Base-by-base conservation (phyloP, 2,888 invertebrate genomes). In the Heterodera filipjevi region DNA sequence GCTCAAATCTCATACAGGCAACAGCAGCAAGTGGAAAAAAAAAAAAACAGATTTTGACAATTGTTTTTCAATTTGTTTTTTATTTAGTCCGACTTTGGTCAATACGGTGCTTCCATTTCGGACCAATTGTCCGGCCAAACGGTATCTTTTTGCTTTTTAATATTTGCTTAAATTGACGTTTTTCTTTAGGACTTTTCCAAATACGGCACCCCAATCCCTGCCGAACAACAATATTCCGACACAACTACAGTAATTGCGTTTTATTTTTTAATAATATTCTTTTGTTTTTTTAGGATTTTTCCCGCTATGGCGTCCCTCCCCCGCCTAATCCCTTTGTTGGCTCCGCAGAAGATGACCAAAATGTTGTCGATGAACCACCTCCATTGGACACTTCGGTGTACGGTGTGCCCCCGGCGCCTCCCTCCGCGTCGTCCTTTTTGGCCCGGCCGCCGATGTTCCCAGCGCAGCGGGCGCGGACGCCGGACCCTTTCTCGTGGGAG, bases 401-500 rank as follows among this genome's bases (percentile, higher is more conserved):
- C 73, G 73, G 76, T 14, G 30, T 71, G 6, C 71, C 77, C 0
- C 68, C 68, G 8, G 19, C 66, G 10, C 27, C 16, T 6, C 73
- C 73, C 2, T n/a, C 72, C 33, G 22, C 27, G 27, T 8, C 27
- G 1, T 59, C 59, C 27, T 59, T 59, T 59, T 44, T 76, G 22
- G 59, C 71, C 2, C 71, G 49, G 19, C 49, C 33, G 27, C 35
- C 66, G n/a, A 16, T 81, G 35, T 64, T 82, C 33, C 84, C 84
- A 1, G 79, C 74, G 14, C 74, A 74, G 35, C 76, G 76, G 32
- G 39, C 84, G 3, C 79, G 78, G 53, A 68, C 79, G n/a, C 79
- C 83, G 19, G 87, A 87, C 81, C 87, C 87, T 2, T 87, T 83
- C 70, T 83, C 84, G 19, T 87, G 87, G 87, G 87, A 87, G 66